A percentile compares a stretch with the other conserved stretches of the same genome.
Conservation (phyloP, 2,113 vertebrate species). For the Pagrus major region DNA sequence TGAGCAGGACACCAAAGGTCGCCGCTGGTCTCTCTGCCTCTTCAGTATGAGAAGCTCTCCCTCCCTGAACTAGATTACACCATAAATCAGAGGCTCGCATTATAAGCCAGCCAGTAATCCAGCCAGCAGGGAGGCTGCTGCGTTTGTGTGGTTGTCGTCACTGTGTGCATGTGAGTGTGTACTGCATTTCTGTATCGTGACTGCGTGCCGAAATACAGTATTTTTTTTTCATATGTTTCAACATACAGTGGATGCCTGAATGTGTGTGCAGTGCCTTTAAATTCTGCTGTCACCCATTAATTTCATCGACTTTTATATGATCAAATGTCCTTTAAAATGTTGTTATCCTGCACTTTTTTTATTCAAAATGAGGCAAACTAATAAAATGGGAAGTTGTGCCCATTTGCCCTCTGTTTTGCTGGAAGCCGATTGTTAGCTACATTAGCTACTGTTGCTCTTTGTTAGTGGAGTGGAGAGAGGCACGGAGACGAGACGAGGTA, state of each 20-base stretch:
- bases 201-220: no score
- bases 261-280: not conserved
- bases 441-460: no score
- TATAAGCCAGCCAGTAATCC: constrained; percentile 40
- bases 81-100: constrained; percentile 45
- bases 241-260: not conserved
- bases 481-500: no score
- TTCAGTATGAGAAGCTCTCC: constrained; percentile 34
- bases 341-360: not conserved
- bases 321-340: not conserved
- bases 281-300: not conserved
- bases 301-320: not conserved
- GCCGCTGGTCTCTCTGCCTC: constrained; percentile 36
- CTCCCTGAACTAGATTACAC: constrained; percentile 59
- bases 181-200: not conserved
- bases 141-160: not conserved
- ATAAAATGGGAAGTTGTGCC: no score
- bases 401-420: no score
- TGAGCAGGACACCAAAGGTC: constrained; percentile 61
- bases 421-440: no score
- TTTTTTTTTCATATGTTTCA: not conserved
- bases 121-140: constrained; percentile 19
- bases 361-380: not conserved
- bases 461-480: no score
- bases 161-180: not conserved